Conservation (phyloP, 2,113 vertebrate species). For the Lota lota region DNA sequence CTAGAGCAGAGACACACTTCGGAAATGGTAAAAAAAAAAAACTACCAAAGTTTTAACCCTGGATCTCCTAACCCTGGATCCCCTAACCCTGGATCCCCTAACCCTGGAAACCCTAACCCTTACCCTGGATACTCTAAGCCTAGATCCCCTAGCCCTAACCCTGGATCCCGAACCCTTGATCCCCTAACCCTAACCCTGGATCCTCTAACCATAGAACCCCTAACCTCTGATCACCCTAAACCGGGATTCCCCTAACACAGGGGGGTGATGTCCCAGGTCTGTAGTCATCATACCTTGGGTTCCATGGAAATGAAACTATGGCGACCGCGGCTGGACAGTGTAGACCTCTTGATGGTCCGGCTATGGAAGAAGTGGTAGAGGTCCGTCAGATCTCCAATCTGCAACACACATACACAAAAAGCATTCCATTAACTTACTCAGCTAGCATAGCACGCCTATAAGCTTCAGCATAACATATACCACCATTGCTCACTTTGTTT, state of each 20-base stretch:
- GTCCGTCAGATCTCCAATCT: constrained; percentile 96
- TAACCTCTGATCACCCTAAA: too few species aligned
- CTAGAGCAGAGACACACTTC: neutral
- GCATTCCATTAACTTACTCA: neutral
- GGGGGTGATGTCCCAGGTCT: constrained; percentile 23
- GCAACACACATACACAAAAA: constrained; percentile 44
- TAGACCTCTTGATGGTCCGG: constrained; percentile 96
- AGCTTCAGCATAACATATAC: too few species aligned
- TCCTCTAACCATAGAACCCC: too few species aligned
- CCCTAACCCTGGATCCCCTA: too few species aligned
- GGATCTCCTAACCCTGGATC: neutral
- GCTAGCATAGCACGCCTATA: too few species aligned
- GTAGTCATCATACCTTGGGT: constrained; percentile 84
- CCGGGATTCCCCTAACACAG: neutral
- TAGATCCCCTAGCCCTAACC: too few species aligned
- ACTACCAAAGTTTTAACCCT: neutral
- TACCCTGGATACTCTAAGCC: too few species aligned
- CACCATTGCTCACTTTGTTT: too few species aligned
- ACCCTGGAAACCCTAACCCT: too few species aligned
- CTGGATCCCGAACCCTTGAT: too few species aligned
- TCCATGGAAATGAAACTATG: constrained; percentile 99
- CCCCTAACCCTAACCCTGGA: too few species aligned
- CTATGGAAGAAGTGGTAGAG: constrained; percentile 99
- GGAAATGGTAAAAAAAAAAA: neutral
- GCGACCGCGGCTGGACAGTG: constrained; percentile 88